These are phyloP conservation scores for Hylaea fasciaria DNA, from an alignment of 2,888 invertebrate species.

Conservation along the genomic window DNA sequence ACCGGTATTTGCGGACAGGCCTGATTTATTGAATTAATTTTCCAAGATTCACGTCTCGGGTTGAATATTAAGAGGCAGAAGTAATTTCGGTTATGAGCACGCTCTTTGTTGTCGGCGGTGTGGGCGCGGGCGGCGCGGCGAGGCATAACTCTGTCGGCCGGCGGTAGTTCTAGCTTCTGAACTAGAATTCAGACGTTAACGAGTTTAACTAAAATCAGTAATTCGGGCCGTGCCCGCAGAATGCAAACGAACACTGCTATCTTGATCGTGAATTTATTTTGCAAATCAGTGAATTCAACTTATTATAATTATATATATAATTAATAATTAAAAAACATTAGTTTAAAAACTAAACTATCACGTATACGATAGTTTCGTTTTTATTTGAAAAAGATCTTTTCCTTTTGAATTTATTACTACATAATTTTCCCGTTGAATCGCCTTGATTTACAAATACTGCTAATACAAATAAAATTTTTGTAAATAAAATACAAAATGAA, in stretches of 20 bases:
- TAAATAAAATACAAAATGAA: too few species aligned
- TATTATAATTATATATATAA: too few species aligned
- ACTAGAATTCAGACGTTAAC: slow-evolving; percentile 46
- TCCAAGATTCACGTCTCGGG: slow-evolving; percentile 69
- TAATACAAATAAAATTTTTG: too few species aligned
- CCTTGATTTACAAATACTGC: too few species aligned
- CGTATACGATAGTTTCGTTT: too few species aligned
- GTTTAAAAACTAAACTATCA: too few species aligned
- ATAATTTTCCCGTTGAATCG: too few species aligned
- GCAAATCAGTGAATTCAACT: too few species aligned
- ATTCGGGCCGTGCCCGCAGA: slow-evolving; percentile 31
- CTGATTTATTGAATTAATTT: slow-evolving; percentile 82
- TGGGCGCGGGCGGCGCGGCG: slow-evolving; percentile 56
- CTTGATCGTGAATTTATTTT: too few species aligned
- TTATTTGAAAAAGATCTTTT: too few species aligned
- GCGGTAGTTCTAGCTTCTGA: slow-evolving; percentile 34
- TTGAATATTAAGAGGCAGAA: slow-evolving; percentile 76
- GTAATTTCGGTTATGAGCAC: slow-evolving; percentile 74
- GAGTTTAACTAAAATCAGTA: slow-evolving; percentile 51
- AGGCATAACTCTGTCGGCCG: slow-evolving; percentile 65
- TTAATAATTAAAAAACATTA: too few species aligned
- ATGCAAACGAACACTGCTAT: slow-evolving; percentile 8
- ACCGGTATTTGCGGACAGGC: slow-evolving; percentile 64
- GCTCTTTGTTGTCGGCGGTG: slow-evolving; percentile 70
- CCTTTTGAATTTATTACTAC: too few species aligned